Percentiles rank a stretch among this genome's conserved stretches.
Conservation (phyloP, 2,113 vertebrate species). For the Paratilapia polleni region DNA sequence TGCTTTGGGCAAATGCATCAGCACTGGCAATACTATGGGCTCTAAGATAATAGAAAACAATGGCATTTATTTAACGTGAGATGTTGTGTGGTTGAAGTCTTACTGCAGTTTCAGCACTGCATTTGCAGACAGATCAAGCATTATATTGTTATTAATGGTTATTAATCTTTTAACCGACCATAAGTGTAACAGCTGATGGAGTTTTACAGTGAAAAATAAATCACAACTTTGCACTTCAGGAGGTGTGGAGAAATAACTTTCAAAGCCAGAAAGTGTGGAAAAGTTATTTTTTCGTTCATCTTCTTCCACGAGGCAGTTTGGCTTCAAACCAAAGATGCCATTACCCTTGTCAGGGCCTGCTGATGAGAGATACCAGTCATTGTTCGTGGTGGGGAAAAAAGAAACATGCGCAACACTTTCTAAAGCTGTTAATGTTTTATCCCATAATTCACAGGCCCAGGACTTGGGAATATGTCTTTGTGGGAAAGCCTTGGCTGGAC, state of each 20-base stretch:
- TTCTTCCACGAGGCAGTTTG: conserved; percentile 53
- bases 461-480: conserved; percentile 77
- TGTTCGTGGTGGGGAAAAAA: conserved; percentile 59
- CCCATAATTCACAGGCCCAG: conserved; percentile 79
- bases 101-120: conserved; percentile 18
- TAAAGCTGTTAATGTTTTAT: conserved; percentile 84
- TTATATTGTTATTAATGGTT: conserved; percentile 3
- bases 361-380: conserved; percentile 72
- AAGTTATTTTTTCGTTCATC: conserved; percentile 34
- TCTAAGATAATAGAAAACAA: conserved; percentile 58
- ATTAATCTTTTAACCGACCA: background rate
- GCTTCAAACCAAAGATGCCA: conserved; percentile 73
- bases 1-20: conserved; percentile 72
- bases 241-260: conserved; percentile 16
- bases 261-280: conserved; percentile 24
- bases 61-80: conserved; percentile 63
- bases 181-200: background rate
- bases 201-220: background rate
- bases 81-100: conserved; percentile 35
- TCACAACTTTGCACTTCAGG: conserved; percentile 3
- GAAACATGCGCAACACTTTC: conserved; percentile 72
- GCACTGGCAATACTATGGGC: conserved; percentile 63
- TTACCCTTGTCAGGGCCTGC: conserved; percentile 57
- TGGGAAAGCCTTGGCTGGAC: conserved; percentile 84
- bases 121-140: background rate